Evolutionary conservation across 2,888 invertebrate genomes (phyloP).

Genomic region (Polymixis lichenea): DNA sequence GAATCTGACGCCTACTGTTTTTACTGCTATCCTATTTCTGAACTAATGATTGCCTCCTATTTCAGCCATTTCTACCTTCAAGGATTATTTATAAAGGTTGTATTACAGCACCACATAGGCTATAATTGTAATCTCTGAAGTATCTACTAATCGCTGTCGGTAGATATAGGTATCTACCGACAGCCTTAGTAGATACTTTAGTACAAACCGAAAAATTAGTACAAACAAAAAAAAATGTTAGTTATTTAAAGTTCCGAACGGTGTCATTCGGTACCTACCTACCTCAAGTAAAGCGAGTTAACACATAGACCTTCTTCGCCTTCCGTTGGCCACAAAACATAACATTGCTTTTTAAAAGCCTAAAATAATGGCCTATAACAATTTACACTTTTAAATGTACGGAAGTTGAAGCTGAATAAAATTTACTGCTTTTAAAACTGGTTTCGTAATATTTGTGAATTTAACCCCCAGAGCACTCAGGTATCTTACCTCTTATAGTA

Average conservation of each 20-base stretch:
- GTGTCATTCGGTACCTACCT: constrained; percentile 47
- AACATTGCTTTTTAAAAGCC: constrained; percentile 83
- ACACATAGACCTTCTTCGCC: constrained; percentile 67
- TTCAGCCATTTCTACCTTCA: too few relatives aligned
- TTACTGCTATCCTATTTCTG: too few relatives aligned
- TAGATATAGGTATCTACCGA: too few relatives aligned
- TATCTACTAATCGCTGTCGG: not conserved
- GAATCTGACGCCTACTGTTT: too few relatives aligned
- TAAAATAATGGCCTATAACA: constrained; percentile 80
- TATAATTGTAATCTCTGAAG: too few relatives aligned
- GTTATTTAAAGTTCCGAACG: constrained; percentile 38
- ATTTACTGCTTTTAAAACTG: constrained; percentile 78
- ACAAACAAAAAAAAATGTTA: constrained; percentile 12
- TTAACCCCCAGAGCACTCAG: constrained; percentile 21
- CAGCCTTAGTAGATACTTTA: too few relatives aligned
- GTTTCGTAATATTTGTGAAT: constrained; percentile 56
- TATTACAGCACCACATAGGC: too few relatives aligned
- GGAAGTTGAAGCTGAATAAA: constrained; percentile 76
- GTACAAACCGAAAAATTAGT: not conserved
- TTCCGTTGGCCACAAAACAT: constrained; percentile 76
- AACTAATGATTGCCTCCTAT: too few relatives aligned
- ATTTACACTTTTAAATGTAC: constrained; percentile 82
- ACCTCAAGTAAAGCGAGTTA: constrained; percentile 63
- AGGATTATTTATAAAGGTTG: too few relatives aligned
- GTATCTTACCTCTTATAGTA: constrained; percentile 3